Conservation (phyloP, 2,888 invertebrate genomes). For the Aleiodes leptofemur region DNA sequence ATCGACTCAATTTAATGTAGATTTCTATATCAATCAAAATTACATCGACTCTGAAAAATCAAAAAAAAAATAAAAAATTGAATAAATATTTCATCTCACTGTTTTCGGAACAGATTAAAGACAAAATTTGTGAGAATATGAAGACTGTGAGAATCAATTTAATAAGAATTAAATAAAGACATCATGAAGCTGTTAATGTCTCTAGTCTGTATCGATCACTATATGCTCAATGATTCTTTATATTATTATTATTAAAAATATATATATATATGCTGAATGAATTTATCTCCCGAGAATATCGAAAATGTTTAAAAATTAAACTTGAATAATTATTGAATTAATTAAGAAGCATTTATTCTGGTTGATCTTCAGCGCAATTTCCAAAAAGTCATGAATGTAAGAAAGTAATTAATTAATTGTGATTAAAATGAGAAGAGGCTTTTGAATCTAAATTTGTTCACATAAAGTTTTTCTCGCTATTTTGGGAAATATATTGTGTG, state of each 20-base stretch:
- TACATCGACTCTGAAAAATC: constrained; percentile 3
- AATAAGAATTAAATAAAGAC: not conserved
- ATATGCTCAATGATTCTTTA: constrained; percentile 32
- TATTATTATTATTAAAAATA: constrained; percentile 7
- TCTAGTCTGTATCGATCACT: constrained; percentile 37
- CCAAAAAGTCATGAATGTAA: constrained; percentile 41
- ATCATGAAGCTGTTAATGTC: not conserved
- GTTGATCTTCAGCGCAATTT: constrained; percentile 23
- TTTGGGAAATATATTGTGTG: constrained; percentile 17
- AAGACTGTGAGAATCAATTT: constrained; percentile 9
- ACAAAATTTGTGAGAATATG: not conserved
- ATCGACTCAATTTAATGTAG: constrained; percentile 22
- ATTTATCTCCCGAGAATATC: constrained; percentile 31
- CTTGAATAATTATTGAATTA: constrained; percentile 11
- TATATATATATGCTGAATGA: constrained; percentile 28
- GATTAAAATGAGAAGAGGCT: constrained; percentile 25
- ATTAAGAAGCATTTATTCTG: not conserved
- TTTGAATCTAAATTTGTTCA: constrained; percentile 20
- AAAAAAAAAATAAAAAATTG: not conserved
- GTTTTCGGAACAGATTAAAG: constrained; percentile 18
- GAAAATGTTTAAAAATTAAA: constrained; percentile 19
- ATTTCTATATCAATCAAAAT: constrained; percentile 23
- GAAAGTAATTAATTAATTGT: constrained; percentile 43
- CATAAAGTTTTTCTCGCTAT: constrained; percentile 26
- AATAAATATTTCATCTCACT: constrained; percentile 22